Evolutionary conservation across 2,888 invertebrate genomes (phyloP).

Genomic region (Cancer borealis): DNA sequence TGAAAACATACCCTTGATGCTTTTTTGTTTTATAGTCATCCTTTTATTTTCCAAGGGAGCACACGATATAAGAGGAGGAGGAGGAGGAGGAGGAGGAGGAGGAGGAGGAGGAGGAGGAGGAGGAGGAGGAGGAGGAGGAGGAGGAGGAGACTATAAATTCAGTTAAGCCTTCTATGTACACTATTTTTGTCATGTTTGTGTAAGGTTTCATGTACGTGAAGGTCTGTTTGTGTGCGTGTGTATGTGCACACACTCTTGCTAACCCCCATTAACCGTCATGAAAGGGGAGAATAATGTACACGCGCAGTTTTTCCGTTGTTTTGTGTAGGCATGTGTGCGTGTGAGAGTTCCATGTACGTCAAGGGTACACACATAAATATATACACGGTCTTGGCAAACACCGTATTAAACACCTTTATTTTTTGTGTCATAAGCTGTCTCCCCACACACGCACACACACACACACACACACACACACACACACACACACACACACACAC

Average conservation of each 20-base stretch:
- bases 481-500: background rate
- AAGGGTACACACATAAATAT: background rate
- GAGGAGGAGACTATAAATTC: background rate
- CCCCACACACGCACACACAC: background rate
- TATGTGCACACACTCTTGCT: background rate
- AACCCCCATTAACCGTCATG: background rate
- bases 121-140: background rate
- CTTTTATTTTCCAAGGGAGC: background rate
- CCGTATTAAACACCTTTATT: no score
- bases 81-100: slow-evolving; percentile 24
- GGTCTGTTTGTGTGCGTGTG: background rate
- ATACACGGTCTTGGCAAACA: background rate
- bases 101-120: slow-evolving; percentile 16
- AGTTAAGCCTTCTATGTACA: background rate
- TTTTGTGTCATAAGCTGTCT: no score
- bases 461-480: slow-evolving; percentile 14
- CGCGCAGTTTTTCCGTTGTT: background rate
- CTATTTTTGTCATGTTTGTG: background rate
- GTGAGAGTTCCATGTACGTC: background rate
- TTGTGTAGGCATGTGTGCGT: background rate
- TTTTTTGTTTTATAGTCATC: background rate
- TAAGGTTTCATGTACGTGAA: background rate
- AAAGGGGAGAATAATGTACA: background rate
- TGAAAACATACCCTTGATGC: background rate
- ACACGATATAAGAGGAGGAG: background rate